Conservation (phyloP, 2,888 invertebrate genomes). For the Mellilla xanthometata region DNA sequence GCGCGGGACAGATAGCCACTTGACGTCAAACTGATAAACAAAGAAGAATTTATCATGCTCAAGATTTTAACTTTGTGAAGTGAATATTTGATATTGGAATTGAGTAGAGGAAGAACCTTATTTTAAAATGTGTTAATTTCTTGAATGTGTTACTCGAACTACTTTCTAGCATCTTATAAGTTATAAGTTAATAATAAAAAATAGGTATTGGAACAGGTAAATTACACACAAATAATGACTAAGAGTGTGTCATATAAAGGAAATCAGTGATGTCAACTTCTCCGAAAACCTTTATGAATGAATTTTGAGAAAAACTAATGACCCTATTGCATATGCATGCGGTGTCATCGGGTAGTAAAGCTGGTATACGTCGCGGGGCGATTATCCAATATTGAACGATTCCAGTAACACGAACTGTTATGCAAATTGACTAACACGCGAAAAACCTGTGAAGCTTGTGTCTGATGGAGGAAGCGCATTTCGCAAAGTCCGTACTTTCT, state of each 20-base stretch:
- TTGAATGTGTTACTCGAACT: too few species aligned
- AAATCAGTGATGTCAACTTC: conserved; percentile 26
- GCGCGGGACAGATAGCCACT: conserved; percentile 4
- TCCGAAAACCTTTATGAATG: conserved; percentile 41
- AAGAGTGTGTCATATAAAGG: conserved; percentile 4
- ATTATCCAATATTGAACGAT: conserved; percentile 44
- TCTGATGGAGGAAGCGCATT: conserved; percentile 35
- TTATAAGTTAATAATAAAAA: too few species aligned
- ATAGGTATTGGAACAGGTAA: too few species aligned
- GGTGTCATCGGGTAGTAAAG: conserved; percentile 31
- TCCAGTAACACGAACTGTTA: conserved; percentile 45
- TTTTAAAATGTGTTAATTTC: too few species aligned
- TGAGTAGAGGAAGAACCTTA: too few species aligned
- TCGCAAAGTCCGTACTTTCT: conserved; percentile 37
- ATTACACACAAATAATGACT: neutral
- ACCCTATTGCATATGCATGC: conserved; percentile 40
- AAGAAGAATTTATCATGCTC: neutral
- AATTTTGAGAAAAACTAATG: conserved; percentile 37
- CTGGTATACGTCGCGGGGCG: conserved; percentile 37
- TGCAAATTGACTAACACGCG: conserved; percentile 47
- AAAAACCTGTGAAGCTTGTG: conserved; percentile 44
- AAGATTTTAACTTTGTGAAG: too few species aligned
- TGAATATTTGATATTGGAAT: too few species aligned
- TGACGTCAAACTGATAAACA: conserved; percentile 5
- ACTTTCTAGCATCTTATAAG: too few species aligned